Percentiles rank a stretch among this genome's conserved stretches.
Evolutionary conservation across 1,140 invertebrate genomes (phyloP).

Genomic region (Eufriesea mexicana): DNA sequence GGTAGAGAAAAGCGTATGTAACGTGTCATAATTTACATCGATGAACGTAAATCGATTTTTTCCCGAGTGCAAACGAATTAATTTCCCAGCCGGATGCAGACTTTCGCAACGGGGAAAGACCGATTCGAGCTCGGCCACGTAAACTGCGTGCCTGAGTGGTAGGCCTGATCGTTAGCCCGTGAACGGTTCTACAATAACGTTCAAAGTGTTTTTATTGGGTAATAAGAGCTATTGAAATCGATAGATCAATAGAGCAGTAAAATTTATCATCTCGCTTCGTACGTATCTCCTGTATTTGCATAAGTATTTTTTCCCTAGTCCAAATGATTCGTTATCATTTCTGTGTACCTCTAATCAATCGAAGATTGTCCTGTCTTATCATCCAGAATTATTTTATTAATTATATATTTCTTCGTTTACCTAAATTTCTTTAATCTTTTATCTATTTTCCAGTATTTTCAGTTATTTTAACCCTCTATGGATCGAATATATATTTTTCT

Average conservation of each 20-base stretch:
- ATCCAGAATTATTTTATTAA: no score
- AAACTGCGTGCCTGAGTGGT: slow-evolving; percentile 33
- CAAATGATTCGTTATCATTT: not conserved
- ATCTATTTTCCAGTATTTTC: no score
- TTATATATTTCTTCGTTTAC: no score
- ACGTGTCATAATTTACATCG: not conserved
- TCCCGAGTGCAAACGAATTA: slow-evolving; percentile 20
- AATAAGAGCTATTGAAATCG: slow-evolving; percentile 39
- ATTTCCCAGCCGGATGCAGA: slow-evolving; percentile 59
- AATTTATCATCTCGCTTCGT: slow-evolving; percentile 34
- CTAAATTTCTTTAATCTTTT: no score
- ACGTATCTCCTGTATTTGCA: not conserved
- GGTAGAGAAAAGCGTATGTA: not conserved
- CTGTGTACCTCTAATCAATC: not conserved
- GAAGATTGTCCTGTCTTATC: not conserved
- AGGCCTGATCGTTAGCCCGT: slow-evolving; percentile 48
- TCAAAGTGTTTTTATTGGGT: slow-evolving; percentile 49
- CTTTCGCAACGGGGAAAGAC: slow-evolving; percentile 63
- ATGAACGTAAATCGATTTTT: slow-evolving; percentile 40
- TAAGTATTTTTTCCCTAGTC: slow-evolving; percentile 12
- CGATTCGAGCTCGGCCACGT: slow-evolving; percentile 47
- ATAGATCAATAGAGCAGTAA: slow-evolving; percentile 41
- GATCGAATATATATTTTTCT: no score
- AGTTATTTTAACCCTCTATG: no score
- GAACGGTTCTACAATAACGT: slow-evolving; percentile 55